Evolutionary conservation across 2,888 invertebrate species (phyloP).

Genomic region (Eugnorisma glareosa): DNA sequence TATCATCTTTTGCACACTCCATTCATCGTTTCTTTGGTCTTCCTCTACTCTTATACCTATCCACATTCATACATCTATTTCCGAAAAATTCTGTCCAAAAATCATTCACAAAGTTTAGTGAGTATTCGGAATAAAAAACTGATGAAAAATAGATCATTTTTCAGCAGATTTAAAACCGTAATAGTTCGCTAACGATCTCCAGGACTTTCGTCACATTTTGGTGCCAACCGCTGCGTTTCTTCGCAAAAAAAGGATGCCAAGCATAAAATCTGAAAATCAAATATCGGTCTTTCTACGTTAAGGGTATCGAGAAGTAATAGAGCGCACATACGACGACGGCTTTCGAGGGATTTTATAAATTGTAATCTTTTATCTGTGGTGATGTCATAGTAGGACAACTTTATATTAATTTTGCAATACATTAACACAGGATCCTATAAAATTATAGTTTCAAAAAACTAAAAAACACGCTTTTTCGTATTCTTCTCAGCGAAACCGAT

Average conservation of each 20-base stretch:
- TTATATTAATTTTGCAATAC: too few species aligned
- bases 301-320: constrained; percentile 3
- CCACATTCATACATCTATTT: background rate
- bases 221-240: constrained; percentile 41
- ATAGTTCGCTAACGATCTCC: constrained; percentile 37
- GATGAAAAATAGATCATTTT: background rate
- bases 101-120: background rate
- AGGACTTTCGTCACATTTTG: constrained; percentile 32
- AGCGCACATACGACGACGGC: background rate
- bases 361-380: background rate
- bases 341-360: background rate
- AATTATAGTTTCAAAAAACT: too few species aligned
- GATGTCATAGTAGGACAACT: too few species aligned
- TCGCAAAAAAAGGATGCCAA: constrained; percentile 42
- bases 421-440: too few species aligned
- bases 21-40: too few species aligned
- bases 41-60: too few species aligned
- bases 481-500: too few species aligned
- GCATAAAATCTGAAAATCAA: constrained; percentile 57
- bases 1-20: too few species aligned
- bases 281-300: constrained; percentile 28
- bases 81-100: background rate
- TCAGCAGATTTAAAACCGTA: constrained; percentile 37
- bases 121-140: constrained; percentile 3
- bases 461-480: too few species aligned